Evolutionary conservation across 2,888 invertebrate species (phyloP).

Genomic region (Drosophila limbata): DNA sequence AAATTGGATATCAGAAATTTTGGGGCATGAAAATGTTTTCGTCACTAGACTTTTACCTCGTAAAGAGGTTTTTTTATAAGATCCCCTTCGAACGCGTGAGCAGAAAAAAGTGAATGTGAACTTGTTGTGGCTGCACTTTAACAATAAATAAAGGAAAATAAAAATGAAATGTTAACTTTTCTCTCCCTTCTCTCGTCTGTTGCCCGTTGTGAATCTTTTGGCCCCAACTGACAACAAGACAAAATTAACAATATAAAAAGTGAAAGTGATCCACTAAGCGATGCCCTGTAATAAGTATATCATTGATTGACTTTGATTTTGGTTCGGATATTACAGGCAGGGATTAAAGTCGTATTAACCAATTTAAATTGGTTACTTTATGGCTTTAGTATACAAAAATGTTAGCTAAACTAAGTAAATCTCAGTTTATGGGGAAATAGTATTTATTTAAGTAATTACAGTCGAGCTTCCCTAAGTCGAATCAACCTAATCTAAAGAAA

Average conservation of each 20-base stretch:
- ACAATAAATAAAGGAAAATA: constrained; percentile 24
- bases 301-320: background rate
- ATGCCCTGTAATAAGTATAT: constrained; percentile 20
- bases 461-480: too few relatives aligned
- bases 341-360: too few relatives aligned
- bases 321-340: background rate
- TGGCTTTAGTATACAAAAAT: too few relatives aligned
- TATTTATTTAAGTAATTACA: too few relatives aligned
- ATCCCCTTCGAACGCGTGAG: background rate
- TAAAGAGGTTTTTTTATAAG: too few relatives aligned
- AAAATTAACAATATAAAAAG: constrained; percentile 12
- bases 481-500: too few relatives aligned
- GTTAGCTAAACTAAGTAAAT: too few relatives aligned
- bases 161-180: constrained; percentile 46
- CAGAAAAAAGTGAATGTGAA: constrained; percentile 62
- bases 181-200: constrained; percentile 2
- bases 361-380: too few relatives aligned
- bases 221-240: constrained; percentile 1
- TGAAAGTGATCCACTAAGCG: background rate
- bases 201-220: constrained; percentile 19
- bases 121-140: constrained; percentile 47
- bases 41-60: too few relatives aligned
- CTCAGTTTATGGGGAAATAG: too few relatives aligned
- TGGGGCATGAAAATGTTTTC: too few relatives aligned
- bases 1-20: too few relatives aligned